Conservation (phyloP, 2,888 invertebrate genomes). For the Corythucha ciliata region DNA sequence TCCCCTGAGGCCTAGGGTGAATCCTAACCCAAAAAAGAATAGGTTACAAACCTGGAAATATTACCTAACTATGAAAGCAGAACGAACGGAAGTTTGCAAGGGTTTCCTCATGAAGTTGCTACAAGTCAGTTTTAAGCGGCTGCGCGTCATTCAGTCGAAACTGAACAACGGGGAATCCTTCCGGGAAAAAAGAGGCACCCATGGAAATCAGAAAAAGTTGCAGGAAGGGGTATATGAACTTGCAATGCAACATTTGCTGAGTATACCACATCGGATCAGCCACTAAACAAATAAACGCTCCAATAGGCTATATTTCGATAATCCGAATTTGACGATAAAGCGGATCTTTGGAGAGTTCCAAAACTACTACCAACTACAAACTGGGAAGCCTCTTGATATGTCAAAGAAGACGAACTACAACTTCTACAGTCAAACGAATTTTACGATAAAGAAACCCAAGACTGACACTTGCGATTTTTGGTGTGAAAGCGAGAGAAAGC, state of each 20-base stretch:
- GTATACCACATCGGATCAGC: slow-evolving; percentile 24
- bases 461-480: too few relatives aligned
- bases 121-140: slow-evolving; percentile 1
- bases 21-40: neutral
- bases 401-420: slow-evolving; percentile 26
- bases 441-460: slow-evolving; percentile 23
- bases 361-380: slow-evolving; percentile 17
- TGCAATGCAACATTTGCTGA: slow-evolving; percentile 18
- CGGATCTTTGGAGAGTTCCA: slow-evolving; percentile 16
- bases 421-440: slow-evolving; percentile 26
- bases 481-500: too few relatives aligned
- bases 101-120: slow-evolving; percentile 10
- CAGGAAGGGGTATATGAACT: slow-evolving; percentile 14
- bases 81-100: slow-evolving; percentile 12
- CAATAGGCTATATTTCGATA: slow-evolving; percentile 23
- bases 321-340: slow-evolving; percentile 18
- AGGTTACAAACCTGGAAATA: slow-evolving; percentile 8
- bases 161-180: slow-evolving; percentile 3
- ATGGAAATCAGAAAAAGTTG: slow-evolving; percentile 22
- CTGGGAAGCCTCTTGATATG: slow-evolving; percentile 21
- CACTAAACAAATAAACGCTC: too few relatives aligned
- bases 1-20: too few relatives aligned
- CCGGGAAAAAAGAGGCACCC: slow-evolving; percentile 22
- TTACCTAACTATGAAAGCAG: neutral
- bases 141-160: slow-evolving; percentile 15